phyloP scores from a whole-genome alignment of 2,113 vertebrate genomes.

The Ceyx cyanopectus region DNA sequence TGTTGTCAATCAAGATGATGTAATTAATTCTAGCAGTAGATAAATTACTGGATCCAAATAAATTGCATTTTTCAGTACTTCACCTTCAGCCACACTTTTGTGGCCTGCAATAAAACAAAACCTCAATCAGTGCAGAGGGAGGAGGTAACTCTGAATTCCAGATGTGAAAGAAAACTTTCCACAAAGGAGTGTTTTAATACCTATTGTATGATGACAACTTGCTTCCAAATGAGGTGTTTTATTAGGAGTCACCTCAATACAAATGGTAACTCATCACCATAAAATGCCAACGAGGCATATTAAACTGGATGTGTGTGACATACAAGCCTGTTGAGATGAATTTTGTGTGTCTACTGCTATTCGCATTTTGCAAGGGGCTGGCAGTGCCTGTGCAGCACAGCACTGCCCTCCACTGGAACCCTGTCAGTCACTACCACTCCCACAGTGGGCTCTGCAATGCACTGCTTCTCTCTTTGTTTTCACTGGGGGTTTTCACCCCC shows the following conservation, averaged over 20 bases:
- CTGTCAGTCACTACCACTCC: fast-evolving
- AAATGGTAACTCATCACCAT: not conserved
- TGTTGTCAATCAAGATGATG: not conserved
- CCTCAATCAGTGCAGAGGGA: not conserved
- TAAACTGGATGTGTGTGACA: not conserved
- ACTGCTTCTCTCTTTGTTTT: not conserved
- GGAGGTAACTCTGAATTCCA: not conserved
- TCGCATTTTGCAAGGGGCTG: not conserved
- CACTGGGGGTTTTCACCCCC: too few relatives aligned
- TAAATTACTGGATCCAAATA: not conserved
- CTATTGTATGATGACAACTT: not conserved
- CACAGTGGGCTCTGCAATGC: not conserved
- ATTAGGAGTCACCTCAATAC: not conserved
- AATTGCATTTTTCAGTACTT: not conserved
- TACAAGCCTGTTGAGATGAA: not conserved
- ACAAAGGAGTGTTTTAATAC: not conserved
- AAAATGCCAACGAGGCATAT: not conserved
- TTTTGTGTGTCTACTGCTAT: not conserved
- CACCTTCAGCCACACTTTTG: not conserved
- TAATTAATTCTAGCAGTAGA: not conserved
- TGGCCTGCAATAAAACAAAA: not conserved
- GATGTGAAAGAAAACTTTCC: not conserved
- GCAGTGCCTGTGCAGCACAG: not conserved
- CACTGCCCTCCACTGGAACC: slow-evolving; percentile 27
- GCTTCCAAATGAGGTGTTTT: not conserved